phyloP scores from a whole-genome alignment of 2,113 vertebrate species.

The Calidris pugnax region DNA sequence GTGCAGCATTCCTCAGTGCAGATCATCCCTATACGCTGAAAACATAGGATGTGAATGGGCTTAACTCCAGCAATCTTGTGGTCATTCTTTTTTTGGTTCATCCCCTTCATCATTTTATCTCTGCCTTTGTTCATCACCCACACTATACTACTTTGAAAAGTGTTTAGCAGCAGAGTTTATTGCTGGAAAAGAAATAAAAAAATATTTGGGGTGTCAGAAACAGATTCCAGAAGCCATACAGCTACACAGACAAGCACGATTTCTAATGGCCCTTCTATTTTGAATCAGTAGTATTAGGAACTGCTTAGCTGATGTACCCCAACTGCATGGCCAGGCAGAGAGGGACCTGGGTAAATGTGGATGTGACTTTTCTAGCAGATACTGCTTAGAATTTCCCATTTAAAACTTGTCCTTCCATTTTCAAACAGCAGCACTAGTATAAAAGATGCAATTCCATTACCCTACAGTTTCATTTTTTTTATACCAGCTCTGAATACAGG shows the following conservation, averaged over 20 bases:
- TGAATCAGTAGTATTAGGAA: background rate
- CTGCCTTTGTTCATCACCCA: background rate
- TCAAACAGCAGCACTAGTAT: background rate
- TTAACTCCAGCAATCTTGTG: background rate
- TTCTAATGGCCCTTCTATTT: background rate
- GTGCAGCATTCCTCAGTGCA: background rate
- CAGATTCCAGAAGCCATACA: background rate
- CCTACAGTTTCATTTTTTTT: slow-evolving; percentile 7
- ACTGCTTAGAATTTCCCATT: background rate
- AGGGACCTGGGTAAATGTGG: background rate
- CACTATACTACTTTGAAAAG: background rate
- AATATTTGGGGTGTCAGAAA: background rate
- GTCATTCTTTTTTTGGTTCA: background rate
- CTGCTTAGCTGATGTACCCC: background rate
- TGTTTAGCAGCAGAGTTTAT: background rate
- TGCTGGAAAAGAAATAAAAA: background rate
- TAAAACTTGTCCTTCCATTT: slow-evolving; percentile 3
- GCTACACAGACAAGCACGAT: background rate
- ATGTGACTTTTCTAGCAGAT: background rate
- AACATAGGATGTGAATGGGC: background rate
- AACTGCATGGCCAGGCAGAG: background rate
- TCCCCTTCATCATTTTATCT: background rate
- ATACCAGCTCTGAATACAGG: slow-evolving; percentile 8
- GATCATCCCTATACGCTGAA: background rate
- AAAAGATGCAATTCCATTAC: slow-evolving; percentile 32